phyloP scores from a whole-genome alignment of 1,140 invertebrate species.

The Sminthurides bifidus region DNA sequence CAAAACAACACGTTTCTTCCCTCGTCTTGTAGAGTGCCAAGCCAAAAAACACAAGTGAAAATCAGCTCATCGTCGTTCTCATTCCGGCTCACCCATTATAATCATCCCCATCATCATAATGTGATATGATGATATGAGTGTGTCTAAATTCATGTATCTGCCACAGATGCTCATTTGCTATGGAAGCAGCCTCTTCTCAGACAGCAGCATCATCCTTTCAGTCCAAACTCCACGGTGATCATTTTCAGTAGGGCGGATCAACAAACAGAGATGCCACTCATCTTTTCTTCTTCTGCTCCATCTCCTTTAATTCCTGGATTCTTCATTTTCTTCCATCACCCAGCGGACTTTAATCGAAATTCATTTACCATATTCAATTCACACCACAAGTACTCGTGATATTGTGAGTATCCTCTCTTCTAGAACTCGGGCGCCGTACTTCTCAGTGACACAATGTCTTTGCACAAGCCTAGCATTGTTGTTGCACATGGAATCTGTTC shows the following conservation, averaged over 20 bases:
- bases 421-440: too few relatives aligned
- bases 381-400: too few relatives aligned
- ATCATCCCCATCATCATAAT: slow-evolving; percentile 19
- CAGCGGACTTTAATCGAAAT: too few relatives aligned
- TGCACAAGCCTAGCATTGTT: too few relatives aligned
- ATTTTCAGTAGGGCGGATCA: background rate
- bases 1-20: too few relatives aligned
- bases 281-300: background rate
- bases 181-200: background rate
- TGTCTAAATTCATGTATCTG: slow-evolving; percentile 27
- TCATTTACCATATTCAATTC: too few relatives aligned
- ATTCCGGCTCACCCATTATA: slow-evolving; percentile 10
- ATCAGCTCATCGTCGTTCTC: slow-evolving; percentile 3
- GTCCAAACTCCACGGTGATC: slow-evolving; percentile 20
- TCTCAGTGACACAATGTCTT: too few relatives aligned
- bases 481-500: too few relatives aligned
- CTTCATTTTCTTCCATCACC: too few relatives aligned
- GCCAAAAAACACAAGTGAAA: too few relatives aligned
- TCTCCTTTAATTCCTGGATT: slow-evolving; percentile 5
- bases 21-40: too few relatives aligned
- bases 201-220: slow-evolving; percentile 19
- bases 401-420: too few relatives aligned
- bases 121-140: slow-evolving; percentile 26
- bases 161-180: slow-evolving; percentile 2
- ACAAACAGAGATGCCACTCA: background rate